Evolutionary conservation across 2,888 invertebrate genomes (phyloP), one percentile per base, ranked within the genome.

Genomic region (Thymelicus lineola): DNA sequence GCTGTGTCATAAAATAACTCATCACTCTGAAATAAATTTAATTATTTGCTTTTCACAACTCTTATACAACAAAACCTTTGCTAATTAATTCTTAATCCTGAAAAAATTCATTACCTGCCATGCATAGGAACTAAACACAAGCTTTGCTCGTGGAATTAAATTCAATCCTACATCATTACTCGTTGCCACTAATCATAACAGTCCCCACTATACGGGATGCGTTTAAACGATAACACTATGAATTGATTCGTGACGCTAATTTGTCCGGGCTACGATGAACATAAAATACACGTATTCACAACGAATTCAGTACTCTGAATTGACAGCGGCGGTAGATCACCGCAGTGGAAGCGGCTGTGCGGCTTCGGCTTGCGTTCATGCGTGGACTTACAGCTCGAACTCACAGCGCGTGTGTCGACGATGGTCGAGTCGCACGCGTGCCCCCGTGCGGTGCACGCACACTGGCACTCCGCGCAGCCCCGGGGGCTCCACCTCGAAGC

Each of bases 41-140:
- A 38, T 7, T 42, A 55, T 53, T 50, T 50, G 46, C 46, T 65
- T 45, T 57, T 48, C 48, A 57, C 45, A 67, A 53, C 57, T 42
- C 42, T 38, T 28, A 58, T 2, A 38, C 42, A 64, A 61, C 38
- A 69, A 57, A 68, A 62, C 17, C 36, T 36, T 48, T 17, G 35
- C 63, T 36, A 57, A 60, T 48, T 59, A 58, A 53, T 60, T n/a
- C 15, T 64, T 50, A 17, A 45, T 38, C 45, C 17, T 17, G 36
- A 57, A 60, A 55, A 46, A 55, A 66, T 55, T 65, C 15, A 46
- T 75, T 78, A 79, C 80, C 82, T 81, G 88, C 82, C 82, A 86
- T 88, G 86, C 88, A 86, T 90, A 91, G 90, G 90, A 93, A 93
- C 91, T 89, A 89, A 92, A 91, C 88, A 89, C 90, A 92, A 92